Conservation (phyloP, 2,888 invertebrate species). For the Caenorhabditis sulstoni region DNA sequence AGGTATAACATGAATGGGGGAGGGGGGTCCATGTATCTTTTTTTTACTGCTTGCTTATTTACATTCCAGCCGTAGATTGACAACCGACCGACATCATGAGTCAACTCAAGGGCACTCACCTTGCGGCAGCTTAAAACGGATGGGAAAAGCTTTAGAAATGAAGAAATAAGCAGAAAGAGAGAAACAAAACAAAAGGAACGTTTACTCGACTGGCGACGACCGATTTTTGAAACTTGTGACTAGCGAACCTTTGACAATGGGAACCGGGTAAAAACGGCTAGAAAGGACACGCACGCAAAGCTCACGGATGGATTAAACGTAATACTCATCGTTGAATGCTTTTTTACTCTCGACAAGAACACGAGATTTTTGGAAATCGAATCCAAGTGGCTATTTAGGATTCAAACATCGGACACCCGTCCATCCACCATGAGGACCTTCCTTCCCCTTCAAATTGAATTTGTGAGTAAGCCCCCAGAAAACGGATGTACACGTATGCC, state of each 20-base stretch:
- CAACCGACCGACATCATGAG: neutral
- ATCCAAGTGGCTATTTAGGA: conserved; percentile 5
- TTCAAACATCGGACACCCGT: conserved; percentile 25
- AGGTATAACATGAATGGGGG: neutral
- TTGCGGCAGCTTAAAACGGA: neutral
- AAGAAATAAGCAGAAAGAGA: too few relatives aligned
- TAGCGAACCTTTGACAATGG: neutral
- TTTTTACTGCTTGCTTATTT: neutral
- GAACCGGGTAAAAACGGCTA: neutral
- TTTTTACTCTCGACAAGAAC: neutral
- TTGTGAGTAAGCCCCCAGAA: neutral
- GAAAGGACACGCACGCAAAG: too few relatives aligned
- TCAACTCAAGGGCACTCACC: neutral
- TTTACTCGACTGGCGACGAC: too few relatives aligned
- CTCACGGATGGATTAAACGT: conserved; percentile 9
- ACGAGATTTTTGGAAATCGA: too few relatives aligned
- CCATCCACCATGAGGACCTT: neutral
- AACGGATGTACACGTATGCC: too few relatives aligned
- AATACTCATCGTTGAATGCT: neutral
- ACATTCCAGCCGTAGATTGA: conserved; percentile 2
- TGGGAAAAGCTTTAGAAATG: neutral
- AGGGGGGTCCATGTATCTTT: conserved; percentile 28
- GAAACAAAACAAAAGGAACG: too few relatives aligned
- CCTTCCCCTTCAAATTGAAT: neutral
- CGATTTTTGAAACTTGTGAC: neutral